These are phyloP conservation scores for Phaonia tiefii DNA, from an alignment of 2,888 invertebrate genomes.

Conservation along the genomic window DNA sequence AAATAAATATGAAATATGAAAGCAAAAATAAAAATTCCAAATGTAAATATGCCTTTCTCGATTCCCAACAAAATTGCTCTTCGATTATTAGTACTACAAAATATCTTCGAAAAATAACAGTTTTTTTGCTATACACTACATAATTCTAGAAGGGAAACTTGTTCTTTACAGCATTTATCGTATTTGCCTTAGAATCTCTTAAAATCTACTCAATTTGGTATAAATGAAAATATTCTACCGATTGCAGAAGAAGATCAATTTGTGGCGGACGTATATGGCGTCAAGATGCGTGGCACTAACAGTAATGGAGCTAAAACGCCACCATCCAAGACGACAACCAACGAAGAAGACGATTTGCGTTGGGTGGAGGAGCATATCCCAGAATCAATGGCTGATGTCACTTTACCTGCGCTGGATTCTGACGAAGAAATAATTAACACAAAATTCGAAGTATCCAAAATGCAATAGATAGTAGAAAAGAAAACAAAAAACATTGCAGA, in stretches of 20 bases:
- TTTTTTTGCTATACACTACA: too few relatives aligned
- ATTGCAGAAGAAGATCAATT: slow-evolving; percentile 90
- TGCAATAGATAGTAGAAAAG: slow-evolving; percentile 84
- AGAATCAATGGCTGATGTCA: slow-evolving; percentile 86
- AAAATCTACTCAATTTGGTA: too few relatives aligned
- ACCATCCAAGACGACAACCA: slow-evolving; percentile 77
- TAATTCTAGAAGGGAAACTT: too few relatives aligned
- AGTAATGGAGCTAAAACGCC: slow-evolving; percentile 80
- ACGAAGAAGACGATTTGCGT: slow-evolving; percentile 88
- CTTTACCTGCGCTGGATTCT: slow-evolving; percentile 87
- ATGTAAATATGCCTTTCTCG: too few relatives aligned
- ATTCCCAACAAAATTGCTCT: too few relatives aligned
- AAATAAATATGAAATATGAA: too few relatives aligned
- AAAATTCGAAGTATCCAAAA: slow-evolving; percentile 93
- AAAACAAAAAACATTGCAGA: neutral
- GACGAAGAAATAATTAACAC: slow-evolving; percentile 92
- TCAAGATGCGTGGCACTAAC: slow-evolving; percentile 86
- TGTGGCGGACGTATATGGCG: slow-evolving; percentile 92
- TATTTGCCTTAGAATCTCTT: too few relatives aligned
- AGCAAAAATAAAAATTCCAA: too few relatives aligned
- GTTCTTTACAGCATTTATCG: too few relatives aligned
- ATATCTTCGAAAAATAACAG: too few relatives aligned
- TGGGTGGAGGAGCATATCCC: slow-evolving; percentile 98
- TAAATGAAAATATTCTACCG: slow-evolving; percentile 14
- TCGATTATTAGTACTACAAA: too few relatives aligned